A percentile compares a stretch with the other conserved stretches of the same genome.
Conservation (phyloP, 2,797 vertebrate species). For the Holocentrus rufus region DNA sequence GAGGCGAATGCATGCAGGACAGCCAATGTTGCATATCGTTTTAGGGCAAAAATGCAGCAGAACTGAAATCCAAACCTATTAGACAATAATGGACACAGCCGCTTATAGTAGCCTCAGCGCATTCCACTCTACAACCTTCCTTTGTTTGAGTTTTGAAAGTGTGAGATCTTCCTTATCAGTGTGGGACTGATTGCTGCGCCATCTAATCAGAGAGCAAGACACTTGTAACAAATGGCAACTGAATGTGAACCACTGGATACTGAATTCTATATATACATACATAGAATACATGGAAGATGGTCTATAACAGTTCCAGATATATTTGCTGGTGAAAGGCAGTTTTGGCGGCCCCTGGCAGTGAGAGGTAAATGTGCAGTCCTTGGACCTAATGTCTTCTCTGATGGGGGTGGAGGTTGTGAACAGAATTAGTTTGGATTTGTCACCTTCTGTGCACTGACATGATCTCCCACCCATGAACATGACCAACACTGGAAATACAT, state of each 20-base stretch:
- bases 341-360: no score
- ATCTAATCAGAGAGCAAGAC: background rate
- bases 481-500: no score
- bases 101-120: background rate
- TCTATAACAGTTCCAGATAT: no score
- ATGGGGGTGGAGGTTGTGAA: no score
- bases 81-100: conserved; percentile 19
- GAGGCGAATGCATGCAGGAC: conserved; percentile 30
- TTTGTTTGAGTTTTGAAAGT: no score
- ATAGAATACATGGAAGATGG: no score
- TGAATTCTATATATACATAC: background rate
- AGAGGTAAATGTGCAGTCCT: no score
- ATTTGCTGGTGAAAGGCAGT: no score
- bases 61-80: background rate
- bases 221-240: conserved; percentile 13
- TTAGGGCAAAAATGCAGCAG: conserved; percentile 14
- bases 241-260: background rate
- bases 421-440: no score
- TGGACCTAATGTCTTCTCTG: no score
- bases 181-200: conserved; percentile 1
- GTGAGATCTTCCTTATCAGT: background rate
- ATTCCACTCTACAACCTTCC: background rate
- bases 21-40: conserved; percentile 15
- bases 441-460: no score
- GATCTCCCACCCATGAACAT: no score